A percentile compares a stretch with the other conserved stretches of the same genome.
Conservation (phyloP, 2,113 vertebrate species). For the Callipepla californica region DNA sequence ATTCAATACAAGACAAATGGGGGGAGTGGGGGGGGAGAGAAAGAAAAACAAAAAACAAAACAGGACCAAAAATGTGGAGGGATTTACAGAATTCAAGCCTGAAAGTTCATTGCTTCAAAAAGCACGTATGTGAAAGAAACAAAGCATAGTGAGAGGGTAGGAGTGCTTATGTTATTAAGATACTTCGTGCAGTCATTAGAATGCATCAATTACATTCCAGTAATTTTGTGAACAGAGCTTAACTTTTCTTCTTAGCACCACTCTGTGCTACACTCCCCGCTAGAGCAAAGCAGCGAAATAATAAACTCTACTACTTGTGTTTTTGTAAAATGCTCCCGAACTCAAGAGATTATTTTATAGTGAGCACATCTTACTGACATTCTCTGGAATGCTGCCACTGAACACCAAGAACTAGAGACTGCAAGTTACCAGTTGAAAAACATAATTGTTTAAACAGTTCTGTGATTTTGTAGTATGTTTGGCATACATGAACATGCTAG, state of each 20-base stretch:
- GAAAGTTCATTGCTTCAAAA: not conserved
- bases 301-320: not conserved
- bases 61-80: not conserved
- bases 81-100: not conserved
- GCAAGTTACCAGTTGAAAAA: not conserved
- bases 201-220: not conserved
- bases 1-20: not conserved
- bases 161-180: not conserved
- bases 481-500: not conserved
- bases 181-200: not conserved
- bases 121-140: accelerated
- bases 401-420: not conserved
- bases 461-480: not conserved
- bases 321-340: not conserved
- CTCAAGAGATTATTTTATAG: not conserved
- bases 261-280: not conserved
- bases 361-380: not conserved
- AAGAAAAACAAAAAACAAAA: not conserved
- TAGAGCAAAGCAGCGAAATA: not conserved
- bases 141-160: not conserved
- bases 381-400: not conserved
- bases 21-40: too few species aligned
- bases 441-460: not conserved
- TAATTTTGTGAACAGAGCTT: not conserved
- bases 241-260: not conserved